Evolutionary conservation across 2,888 invertebrate species (phyloP), one percentile per base, ranked within the genome.

Genomic region (Phrixothrix hirtus): DNA sequence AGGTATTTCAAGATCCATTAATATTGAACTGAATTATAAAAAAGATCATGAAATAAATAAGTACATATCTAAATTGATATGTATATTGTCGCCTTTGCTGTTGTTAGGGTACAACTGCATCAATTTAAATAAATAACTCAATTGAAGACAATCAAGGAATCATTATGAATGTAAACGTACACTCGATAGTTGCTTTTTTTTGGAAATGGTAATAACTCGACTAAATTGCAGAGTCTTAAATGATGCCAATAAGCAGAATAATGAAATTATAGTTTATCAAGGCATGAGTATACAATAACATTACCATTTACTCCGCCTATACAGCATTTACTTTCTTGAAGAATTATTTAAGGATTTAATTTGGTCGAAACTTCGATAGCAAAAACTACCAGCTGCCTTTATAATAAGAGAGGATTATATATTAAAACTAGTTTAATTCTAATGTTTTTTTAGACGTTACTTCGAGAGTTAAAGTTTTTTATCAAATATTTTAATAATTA

Each of bases 221-320:
- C 30, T 52, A 52, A 53, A 53, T 53, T 53, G 48, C 43, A 53
- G 43, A 37, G 43, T 43, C 48, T 14, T 29, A 53, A 53, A 32
- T 47, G 38, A 41, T 41, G 46, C 52, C 46, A 52, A 52, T 52
- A 55, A 59, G 50, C 54, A 39, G 54, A 41, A 49, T 57, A 57
- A 60, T 59, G 55, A 60, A 60, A 60, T 60, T 55, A 57, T 52
- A 54, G 52, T 49, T 49, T 53, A 46, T 49, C 54, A 57, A 54
- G 66, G 65, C 68, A 62, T 65, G 69, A 68, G 71, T 69, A 71
- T 68, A 35, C 39, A 68, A 67, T 69, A 68, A 70, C 67, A 70
- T 65, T 66, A 67, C 69, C 63, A 72, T 73, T n/a, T 73, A 72
- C 70, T 63, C 71, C 73, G 72, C 71, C 72, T 70, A 70, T 71